These are phyloP conservation scores for Athene noctua DNA, from an alignment of 2,113 vertebrate genomes.

Conservation along the genomic window DNA sequence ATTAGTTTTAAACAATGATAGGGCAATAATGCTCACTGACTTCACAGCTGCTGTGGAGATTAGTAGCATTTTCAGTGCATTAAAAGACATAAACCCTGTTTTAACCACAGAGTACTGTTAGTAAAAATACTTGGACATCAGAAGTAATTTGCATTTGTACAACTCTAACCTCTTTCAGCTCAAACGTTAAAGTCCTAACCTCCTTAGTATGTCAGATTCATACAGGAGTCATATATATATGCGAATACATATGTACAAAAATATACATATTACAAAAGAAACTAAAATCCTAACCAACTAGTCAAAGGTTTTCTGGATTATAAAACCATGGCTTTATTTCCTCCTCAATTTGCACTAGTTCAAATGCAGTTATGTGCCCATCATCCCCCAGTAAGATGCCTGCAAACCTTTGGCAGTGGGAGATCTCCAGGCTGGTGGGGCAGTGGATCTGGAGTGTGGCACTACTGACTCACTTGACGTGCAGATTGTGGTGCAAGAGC, in stretches of 20 bases:
- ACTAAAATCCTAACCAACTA: not conserved
- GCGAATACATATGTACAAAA: not conserved
- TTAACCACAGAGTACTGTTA: not conserved
- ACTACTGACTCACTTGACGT: not conserved
- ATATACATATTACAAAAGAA: not conserved
- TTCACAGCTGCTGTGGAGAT: not conserved
- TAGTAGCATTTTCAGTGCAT: not conserved
- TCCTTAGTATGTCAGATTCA: not conserved
- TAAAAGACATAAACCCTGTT: not conserved
- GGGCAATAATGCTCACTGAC: not conserved
- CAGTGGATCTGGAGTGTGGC: not conserved
- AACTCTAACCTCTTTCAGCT: not conserved
- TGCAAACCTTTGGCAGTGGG: not conserved
- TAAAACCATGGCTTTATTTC: not conserved
- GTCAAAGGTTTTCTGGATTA: not conserved
- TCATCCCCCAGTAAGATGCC: not conserved
- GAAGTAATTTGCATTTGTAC: not conserved
- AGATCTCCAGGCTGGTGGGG: not conserved
- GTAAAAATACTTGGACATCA: not conserved
- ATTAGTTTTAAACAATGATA: not conserved
- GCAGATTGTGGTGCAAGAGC: accelerated
- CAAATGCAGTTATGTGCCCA: accelerated
- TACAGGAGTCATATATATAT: not conserved
- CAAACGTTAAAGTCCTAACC: not conserved
- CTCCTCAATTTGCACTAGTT: not conserved